Conservation (phyloP, 2,888 invertebrate genomes). For the Blera fallax region DNA sequence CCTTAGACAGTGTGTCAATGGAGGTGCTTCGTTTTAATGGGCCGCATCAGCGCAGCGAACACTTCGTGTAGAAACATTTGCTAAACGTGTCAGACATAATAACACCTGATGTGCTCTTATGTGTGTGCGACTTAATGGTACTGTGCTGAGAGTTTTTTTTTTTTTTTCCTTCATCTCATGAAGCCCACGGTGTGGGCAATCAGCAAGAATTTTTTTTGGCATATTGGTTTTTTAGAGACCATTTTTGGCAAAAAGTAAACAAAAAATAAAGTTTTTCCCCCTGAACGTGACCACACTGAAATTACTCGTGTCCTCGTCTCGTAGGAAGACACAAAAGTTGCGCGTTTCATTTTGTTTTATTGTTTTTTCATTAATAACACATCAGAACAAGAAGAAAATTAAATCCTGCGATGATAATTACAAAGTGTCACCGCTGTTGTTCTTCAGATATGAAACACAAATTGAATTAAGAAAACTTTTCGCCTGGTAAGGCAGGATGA, state of each 20-base stretch:
- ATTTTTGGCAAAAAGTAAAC: slow-evolving; percentile 1
- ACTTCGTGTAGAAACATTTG: slow-evolving; percentile 65
- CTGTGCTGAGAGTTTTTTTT: slow-evolving; percentile 42
- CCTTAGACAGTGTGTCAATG: slow-evolving; percentile 24
- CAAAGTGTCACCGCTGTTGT: neutral
- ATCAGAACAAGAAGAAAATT: neutral
- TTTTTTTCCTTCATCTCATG: neutral
- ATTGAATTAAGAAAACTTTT: neutral
- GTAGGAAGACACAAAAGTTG: neutral
- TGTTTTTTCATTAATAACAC: neutral
- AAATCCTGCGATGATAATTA: neutral
- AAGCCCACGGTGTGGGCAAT: neutral
- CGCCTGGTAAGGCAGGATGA: neutral
- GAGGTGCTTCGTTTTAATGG: slow-evolving; percentile 43
- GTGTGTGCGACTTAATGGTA: slow-evolving; percentile 23
- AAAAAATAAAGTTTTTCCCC: neutral
- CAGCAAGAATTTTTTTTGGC: slow-evolving; percentile 10
- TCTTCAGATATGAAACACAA: neutral
- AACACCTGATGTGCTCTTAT: slow-evolving; percentile 57
- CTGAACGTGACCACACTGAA: slow-evolving; percentile 3
- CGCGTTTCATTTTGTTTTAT: neutral
- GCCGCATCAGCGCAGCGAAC: slow-evolving; percentile 38
- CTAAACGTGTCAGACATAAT: slow-evolving; percentile 70
- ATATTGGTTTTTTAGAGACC: neutral
- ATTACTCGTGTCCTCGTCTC: neutral